Evolutionary conservation across 2,888 invertebrate genomes (phyloP), one percentile per base, ranked within the genome.

Genomic region (Aporophyla nigra): DNA sequence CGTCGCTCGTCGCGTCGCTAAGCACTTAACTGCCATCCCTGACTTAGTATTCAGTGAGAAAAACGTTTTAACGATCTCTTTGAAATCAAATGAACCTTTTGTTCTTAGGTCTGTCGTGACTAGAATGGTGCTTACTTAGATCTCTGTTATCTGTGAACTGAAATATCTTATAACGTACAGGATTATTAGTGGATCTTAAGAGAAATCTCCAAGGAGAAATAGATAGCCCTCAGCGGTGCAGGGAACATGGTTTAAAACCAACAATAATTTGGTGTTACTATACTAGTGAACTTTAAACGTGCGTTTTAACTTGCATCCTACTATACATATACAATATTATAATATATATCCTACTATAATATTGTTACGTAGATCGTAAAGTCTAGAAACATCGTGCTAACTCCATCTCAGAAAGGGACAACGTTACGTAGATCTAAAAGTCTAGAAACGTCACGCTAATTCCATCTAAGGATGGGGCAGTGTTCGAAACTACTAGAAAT

Each of bases 11-110:
- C 84, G 86, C 83, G 83, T 86, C 86, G 88, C 85, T 85, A 83
- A 88, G 87, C 86, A 87, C 87, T 89, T 90, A 88, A 90, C 89
- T 88, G 85, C 85, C 88, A 87, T 84, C 83, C 87, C 86, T 87
- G 86, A 87, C 89, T 89, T 90, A 85, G 87, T 87, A 89, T 90
- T 90, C 88, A 85, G 85, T 83, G 87, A 85, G 85, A 84, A 85
- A 90, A 88, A 87, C 85, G 82, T 82, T 87, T 87, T 86, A 83
- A 86, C 82, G 76, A 79, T 84, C 77, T 79, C 87, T 85, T 84
- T 84, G 85, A 77, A 84, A 86, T 80, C 88, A 78, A 82, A 79
- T 79, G 78, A 78, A 69, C 73, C 78, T 85, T 88, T 86, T 88
- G 79, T 85, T 65, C 63, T 74, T 53, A 62, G 67, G 65, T 61